Evolutionary conservation across 1,140 invertebrate genomes (phyloP).

Genomic region (Trachelipus rathkii): DNA sequence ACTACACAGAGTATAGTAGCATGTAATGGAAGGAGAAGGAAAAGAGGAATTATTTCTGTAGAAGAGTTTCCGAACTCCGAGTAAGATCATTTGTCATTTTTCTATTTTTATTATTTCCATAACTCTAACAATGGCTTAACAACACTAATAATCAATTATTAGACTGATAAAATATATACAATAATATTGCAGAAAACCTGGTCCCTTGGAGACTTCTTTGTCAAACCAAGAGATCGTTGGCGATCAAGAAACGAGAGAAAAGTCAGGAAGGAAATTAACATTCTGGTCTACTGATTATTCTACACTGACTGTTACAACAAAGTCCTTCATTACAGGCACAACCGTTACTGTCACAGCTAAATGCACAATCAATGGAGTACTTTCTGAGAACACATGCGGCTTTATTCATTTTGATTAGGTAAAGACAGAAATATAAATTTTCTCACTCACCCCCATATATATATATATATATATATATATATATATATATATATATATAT

Average conservation of each 20-base stretch:
- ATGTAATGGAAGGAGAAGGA: background rate
- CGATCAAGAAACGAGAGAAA: background rate
- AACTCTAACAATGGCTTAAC: background rate
- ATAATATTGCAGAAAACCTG: background rate
- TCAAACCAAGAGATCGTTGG: background rate
- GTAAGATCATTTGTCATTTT: background rate
- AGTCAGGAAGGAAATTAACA: slow-evolving; percentile 28
- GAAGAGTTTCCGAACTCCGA: background rate
- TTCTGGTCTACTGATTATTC: slow-evolving; percentile 33
- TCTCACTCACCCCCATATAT: no score
- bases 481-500: no score
- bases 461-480: no score
- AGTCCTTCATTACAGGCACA: slow-evolving; percentile 26
- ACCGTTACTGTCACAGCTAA: slow-evolving; percentile 35
- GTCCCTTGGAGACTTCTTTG: background rate
- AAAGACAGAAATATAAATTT: no score
- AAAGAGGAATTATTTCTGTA: background rate
- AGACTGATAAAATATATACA: background rate
- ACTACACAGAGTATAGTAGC: background rate
- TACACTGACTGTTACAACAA: slow-evolving; percentile 32
- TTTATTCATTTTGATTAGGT: background rate
- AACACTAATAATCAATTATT: background rate
- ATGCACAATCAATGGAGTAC: slow-evolving; percentile 11
- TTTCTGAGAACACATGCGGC: background rate
- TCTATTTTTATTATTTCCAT: background rate